phyloP scores from a whole-genome alignment of 2,113 vertebrate genomes.

The Corydoras maculifer region DNA sequence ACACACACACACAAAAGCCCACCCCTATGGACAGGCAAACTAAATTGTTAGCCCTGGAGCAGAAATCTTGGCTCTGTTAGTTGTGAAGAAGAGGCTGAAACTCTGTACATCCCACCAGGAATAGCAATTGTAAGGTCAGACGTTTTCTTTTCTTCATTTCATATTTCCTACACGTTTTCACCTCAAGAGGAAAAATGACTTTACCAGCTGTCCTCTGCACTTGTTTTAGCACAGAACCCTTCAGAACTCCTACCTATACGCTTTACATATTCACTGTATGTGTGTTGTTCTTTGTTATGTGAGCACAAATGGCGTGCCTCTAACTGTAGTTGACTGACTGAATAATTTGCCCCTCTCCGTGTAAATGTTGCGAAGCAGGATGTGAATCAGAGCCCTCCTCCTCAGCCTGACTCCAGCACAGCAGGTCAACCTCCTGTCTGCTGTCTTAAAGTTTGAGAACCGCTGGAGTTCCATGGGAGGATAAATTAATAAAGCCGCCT shows the following conservation, averaged over 20 bases:
- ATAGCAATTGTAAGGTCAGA: slow-evolving; percentile 51
- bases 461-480: slow-evolving; percentile 26
- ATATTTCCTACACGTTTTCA: slow-evolving; percentile 21
- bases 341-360: slow-evolving; percentile 47
- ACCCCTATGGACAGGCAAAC: slow-evolving; percentile 47
- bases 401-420: slow-evolving; percentile 48
- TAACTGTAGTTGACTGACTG: slow-evolving; percentile 34
- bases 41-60: slow-evolving; percentile 50
- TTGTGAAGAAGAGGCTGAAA: slow-evolving; percentile 51
- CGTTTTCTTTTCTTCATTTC: slow-evolving; percentile 42
- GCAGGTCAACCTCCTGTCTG: slow-evolving; percentile 55
- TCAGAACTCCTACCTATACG: not conserved
- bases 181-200: slow-evolving; percentile 24
- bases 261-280: not conserved
- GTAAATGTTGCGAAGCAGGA: slow-evolving; percentile 26
- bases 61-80: slow-evolving; percentile 51
- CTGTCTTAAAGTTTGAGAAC: slow-evolving; percentile 37
- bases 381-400: slow-evolving; percentile 46
- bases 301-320: not conserved
- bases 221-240: slow-evolving; percentile 3
- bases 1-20: slow-evolving; percentile 42
- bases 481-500: slow-evolving; percentile 51
- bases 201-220: slow-evolving; percentile 5
- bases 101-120: slow-evolving; percentile 45
- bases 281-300: not conserved